Evolutionary conservation across 2,888 invertebrate species (phyloP).

Genomic region (Thysanoteuthis rhombus): DNA sequence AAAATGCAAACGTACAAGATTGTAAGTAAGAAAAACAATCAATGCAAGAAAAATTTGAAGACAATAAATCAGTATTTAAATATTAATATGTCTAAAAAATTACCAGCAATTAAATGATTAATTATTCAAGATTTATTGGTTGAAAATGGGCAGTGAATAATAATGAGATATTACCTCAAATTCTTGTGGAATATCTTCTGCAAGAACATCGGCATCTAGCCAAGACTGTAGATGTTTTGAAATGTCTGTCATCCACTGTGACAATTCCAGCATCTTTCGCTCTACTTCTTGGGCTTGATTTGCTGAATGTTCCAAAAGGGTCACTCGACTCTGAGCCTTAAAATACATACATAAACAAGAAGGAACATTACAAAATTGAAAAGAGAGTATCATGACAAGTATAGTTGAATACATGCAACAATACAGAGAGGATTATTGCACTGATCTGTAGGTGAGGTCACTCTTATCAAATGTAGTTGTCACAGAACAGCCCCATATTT

Average conservation of each 20-base stretch:
- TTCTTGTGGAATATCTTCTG: slow-evolving; percentile 83
- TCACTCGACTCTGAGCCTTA: slow-evolving; percentile 74
- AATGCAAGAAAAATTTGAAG: too few species aligned
- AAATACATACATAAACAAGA: background rate
- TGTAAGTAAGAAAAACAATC: too few species aligned
- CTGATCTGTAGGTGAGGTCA: too few species aligned
- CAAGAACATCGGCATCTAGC: slow-evolving; percentile 80
- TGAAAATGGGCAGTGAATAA: background rate
- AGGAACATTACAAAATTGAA: background rate
- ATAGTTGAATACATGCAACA: too few species aligned
- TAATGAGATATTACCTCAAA: slow-evolving; percentile 66
- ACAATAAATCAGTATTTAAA: too few species aligned
- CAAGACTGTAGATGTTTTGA: slow-evolving; percentile 70
- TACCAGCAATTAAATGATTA: background rate
- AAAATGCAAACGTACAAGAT: too few species aligned
- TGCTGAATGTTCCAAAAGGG: slow-evolving; percentile 77
- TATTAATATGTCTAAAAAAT: too few species aligned
- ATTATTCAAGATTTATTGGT: background rate
- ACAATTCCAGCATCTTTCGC: slow-evolving; percentile 75
- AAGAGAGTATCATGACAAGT: background rate
- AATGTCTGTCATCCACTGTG: slow-evolving; percentile 65
- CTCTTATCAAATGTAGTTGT: too few species aligned
- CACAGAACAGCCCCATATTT: too few species aligned
- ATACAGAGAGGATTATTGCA: too few species aligned
- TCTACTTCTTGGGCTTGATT: slow-evolving; percentile 82